Base-by-base conservation (phyloP, 2,888 invertebrate genomes). In the Mechanitis mazaeus region DNA sequence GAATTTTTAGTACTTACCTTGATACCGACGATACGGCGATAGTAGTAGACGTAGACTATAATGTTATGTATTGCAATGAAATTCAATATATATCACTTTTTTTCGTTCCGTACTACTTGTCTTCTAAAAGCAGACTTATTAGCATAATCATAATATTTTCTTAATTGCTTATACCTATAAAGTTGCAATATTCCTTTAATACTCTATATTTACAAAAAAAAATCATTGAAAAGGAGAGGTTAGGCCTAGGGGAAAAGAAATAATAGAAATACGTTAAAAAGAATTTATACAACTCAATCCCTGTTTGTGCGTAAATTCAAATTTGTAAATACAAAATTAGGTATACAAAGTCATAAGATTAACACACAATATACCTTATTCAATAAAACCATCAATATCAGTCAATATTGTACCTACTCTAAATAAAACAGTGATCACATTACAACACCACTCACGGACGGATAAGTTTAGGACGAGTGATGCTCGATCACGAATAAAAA, bases 231-330 rank as follows among this genome's bases (percentile, higher is more conserved):
- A 20, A 47, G 28, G n/a, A 6, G n/a, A 6, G n/a, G 47, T 50
- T 31, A 31, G 3, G 28, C 9, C 42, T 42, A 11, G 50, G 31
- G 31, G 31, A 50, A 9, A 50, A 31, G 28, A 50, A 47, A 50
- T 7, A 50, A 11, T 9, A 31, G 9, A 50, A 50, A 31, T 50
- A 50, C 9, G 31, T 50, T 28, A 50, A 50, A 50, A 50, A 50
- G 50, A 50, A 50, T 50, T 50, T 50, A 47, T 47, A 47, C 47
- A 75, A 75, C 75, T 81, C 79, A 81, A 84, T 84, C 83, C 84
- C 84, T 84, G 84, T 83, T 82, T 81, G 76, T 81, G 78, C 75
- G 70, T 80, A 75, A 81, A 79, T 77, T 78, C 72, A 75, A 74
- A 71, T 64, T 62, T 46, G 64, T 68, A 69, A 67, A 69, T 72